Percentiles rank a stretch among this genome's conserved stretches.
Conservation (phyloP, 1,140 invertebrate genomes). For the Zaprionus inermis region DNA sequence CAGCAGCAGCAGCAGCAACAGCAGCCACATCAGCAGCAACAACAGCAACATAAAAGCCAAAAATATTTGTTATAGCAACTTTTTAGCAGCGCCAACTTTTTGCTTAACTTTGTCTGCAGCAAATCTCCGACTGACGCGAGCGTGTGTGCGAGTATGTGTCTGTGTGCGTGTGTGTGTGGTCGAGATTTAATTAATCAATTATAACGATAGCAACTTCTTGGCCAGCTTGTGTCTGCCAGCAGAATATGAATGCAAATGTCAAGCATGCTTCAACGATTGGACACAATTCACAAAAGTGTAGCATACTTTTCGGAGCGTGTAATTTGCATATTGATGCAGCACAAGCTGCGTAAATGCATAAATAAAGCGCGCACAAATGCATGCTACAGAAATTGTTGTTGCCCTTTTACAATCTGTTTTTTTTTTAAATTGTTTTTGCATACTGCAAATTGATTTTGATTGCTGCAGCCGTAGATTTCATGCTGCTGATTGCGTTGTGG, state of each 20-base stretch:
- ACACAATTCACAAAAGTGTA: slow-evolving; percentile 37
- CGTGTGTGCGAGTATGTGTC: slow-evolving; percentile 9
- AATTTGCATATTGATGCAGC: slow-evolving; percentile 60
- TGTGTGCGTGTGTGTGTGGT: slow-evolving; percentile 27
- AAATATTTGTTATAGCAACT: slow-evolving; percentile 72
- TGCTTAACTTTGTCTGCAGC: slow-evolving; percentile 63
- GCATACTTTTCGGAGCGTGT: slow-evolving; percentile 44
- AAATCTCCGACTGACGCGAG: slow-evolving; percentile 52
- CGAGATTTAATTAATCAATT: slow-evolving; percentile 81
- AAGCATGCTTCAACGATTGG: slow-evolving; percentile 73
- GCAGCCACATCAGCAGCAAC: neutral
- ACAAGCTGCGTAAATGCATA: neutral
- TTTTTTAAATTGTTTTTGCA: neutral
- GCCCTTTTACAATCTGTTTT: neutral
- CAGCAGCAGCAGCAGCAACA: neutral
- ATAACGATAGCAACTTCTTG: slow-evolving; percentile 69
- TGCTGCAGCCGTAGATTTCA: slow-evolving; percentile 14
- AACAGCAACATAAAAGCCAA: slow-evolving; percentile 32
- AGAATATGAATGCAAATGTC: slow-evolving; percentile 73
- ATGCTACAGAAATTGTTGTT: slow-evolving; percentile 9
- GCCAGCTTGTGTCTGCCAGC: slow-evolving; percentile 24
- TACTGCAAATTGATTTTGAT: slow-evolving; percentile 2
- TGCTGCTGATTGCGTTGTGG: slow-evolving; percentile 20
- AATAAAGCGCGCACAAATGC: neutral
- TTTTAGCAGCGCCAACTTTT: slow-evolving; percentile 71